These are phyloP conservation scores for Margarornis squamiger DNA, from an alignment of 2,797 vertebrate genomes.

Conservation along the genomic window DNA sequence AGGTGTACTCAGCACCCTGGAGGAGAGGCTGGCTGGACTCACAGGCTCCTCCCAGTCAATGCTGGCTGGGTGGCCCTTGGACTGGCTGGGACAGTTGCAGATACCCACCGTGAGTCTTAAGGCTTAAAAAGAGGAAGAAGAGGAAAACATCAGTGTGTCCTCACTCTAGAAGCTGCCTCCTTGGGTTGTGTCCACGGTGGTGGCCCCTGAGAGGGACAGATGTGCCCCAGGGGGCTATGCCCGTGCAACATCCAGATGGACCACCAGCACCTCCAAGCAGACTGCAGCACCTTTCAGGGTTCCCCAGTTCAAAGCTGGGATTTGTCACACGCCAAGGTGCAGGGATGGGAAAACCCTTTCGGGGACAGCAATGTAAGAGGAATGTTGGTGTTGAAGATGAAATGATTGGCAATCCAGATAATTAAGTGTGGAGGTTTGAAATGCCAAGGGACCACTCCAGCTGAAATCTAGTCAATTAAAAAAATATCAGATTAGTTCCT, in stretches of 20 bases:
- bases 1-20: accelerated
- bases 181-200: not conserved
- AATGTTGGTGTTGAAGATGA: not conserved
- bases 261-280: accelerated
- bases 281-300: accelerated
- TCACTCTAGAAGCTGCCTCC: not conserved
- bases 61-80: not conserved
- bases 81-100: not conserved
- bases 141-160: not conserved
- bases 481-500: not conserved
- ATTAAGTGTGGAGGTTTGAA: not conserved
- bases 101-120: not conserved
- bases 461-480: not conserved
- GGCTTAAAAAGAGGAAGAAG: not conserved
- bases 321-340: accelerated
- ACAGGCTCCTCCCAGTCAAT: accelerated
- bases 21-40: not conserved
- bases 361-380: not conserved
- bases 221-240: accelerated
- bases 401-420: not conserved
- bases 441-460: not conserved
- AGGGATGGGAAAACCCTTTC: not conserved
- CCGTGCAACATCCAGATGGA: not conserved
- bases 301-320: not conserved
- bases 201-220: no score